Percentiles rank a stretch among this genome's conserved stretches.
Conservation (phyloP, 2,888 invertebrate species). For the Drosophila lacicola region DNA sequence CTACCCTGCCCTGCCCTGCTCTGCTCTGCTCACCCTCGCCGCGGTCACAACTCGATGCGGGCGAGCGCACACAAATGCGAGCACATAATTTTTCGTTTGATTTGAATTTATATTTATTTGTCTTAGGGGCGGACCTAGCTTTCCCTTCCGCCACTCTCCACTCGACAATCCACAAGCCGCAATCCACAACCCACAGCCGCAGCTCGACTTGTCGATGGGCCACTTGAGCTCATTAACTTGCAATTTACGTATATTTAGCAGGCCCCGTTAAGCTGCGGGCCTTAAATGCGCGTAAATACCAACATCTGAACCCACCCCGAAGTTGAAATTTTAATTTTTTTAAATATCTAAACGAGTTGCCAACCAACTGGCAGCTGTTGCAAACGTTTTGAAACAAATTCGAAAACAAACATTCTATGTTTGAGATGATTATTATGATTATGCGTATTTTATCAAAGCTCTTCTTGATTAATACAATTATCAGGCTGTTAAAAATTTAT, state of each 20-base stretch:
- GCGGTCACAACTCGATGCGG: constrained; percentile 26
- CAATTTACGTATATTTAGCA: constrained; percentile 49
- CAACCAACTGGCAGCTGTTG: not conserved
- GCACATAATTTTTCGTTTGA: constrained; percentile 36
- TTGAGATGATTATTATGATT: not conserved
- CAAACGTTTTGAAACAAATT: not conserved
- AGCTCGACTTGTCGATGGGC: constrained; percentile 27
- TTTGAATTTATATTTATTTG: constrained; percentile 52
- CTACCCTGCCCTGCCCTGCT: constrained; percentile 3
- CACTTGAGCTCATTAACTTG: constrained; percentile 79
- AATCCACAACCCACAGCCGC: constrained; percentile 4
- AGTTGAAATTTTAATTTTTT: not conserved
- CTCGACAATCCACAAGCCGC: not conserved
- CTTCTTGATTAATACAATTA: too few species aligned
- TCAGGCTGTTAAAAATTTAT: too few species aligned
- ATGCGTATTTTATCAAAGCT: not conserved
- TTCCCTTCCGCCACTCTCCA: not conserved
- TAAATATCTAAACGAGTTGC: constrained; percentile 4
- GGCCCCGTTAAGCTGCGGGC: constrained; percentile 53
- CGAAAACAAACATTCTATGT: not conserved
- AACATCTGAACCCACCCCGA: constrained; percentile 6
- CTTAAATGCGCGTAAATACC: constrained; percentile 11
- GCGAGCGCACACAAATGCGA: constrained; percentile 21
- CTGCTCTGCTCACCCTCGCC: constrained; percentile 8
- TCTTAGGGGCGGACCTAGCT: constrained; percentile 23